phyloP scores from a whole-genome alignment of 2,113 vertebrate genomes.

The Ctenomys sociabilis region DNA sequence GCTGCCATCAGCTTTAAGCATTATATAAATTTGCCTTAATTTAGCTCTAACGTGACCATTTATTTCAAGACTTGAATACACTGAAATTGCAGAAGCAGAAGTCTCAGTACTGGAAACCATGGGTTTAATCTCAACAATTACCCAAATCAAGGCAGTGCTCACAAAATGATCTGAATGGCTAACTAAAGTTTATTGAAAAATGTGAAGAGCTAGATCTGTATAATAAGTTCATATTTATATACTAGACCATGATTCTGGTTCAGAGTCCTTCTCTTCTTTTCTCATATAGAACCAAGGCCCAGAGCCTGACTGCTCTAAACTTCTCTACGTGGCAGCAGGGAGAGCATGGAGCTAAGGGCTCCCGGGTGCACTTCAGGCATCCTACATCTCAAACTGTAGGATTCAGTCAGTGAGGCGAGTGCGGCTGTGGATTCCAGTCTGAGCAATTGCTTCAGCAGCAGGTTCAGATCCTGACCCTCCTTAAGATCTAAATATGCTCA shows the following conservation, averaged over 20 bases:
- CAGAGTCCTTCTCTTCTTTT: background rate
- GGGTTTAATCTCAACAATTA: constrained; percentile 33
- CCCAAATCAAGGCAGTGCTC: constrained; percentile 51
- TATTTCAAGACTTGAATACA: constrained; percentile 67
- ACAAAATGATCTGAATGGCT: constrained; percentile 54
- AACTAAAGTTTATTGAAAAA: constrained; percentile 48
- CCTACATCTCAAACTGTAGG: background rate
- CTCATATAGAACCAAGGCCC: background rate
- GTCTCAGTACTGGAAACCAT: constrained; percentile 39
- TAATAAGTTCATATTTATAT: constrained; percentile 36
- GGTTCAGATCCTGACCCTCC: background rate
- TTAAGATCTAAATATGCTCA: background rate
- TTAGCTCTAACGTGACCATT: constrained; percentile 56
- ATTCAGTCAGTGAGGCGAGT: background rate
- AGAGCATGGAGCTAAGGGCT: background rate
- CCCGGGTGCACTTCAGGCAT: background rate
- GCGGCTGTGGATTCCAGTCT: background rate
- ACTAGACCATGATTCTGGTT: background rate
- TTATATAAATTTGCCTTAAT: constrained; percentile 60
- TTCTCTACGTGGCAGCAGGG: background rate
- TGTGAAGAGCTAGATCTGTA: background rate
- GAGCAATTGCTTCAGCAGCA: background rate
- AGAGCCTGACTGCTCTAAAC: background rate
- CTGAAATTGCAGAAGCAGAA: constrained; percentile 44
- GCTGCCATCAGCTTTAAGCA: constrained; percentile 34